Percentiles rank a stretch among this genome's conserved stretches.
Evolutionary conservation across 2,797 vertebrate genomes (phyloP).

Genomic region (Myripristis jacobus): DNA sequence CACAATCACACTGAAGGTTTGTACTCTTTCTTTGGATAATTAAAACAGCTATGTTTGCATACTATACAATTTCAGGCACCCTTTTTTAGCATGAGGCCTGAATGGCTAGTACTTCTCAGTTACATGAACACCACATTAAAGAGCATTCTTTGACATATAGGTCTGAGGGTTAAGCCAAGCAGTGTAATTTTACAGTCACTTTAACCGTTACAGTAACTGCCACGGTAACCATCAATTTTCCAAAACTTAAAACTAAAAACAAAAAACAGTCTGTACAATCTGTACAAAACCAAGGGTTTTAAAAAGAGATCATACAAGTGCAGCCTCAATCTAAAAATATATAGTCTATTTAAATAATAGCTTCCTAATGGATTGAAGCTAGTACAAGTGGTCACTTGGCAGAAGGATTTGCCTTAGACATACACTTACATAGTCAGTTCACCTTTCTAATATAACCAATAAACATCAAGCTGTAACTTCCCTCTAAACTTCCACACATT

Average conservation of each 20-base stretch:
- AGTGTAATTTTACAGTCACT: conserved; percentile 1
- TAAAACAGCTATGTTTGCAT: not conserved
- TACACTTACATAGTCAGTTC: conserved; percentile 32
- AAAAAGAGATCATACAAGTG: conserved; percentile 65
- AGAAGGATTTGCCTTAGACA: conserved; percentile 21
- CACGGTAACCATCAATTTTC: conserved; percentile 39
- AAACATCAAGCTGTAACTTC: conserved; percentile 16
- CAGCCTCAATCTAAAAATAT: conserved; percentile 65
- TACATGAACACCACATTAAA: conserved; percentile 27
- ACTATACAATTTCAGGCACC: not conserved
- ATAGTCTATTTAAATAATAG: conserved; percentile 67
- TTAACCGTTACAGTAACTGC: conserved; percentile 32
- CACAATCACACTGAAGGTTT: not conserved
- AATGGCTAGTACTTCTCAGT: not conserved
- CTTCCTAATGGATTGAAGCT: not conserved
- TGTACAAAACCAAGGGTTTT: conserved; percentile 57
- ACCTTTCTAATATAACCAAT: conserved; percentile 25
- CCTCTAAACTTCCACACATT: not conserved
- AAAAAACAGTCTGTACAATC: conserved; percentile 4
- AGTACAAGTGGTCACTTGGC: conserved; percentile 41
- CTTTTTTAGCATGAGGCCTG: not conserved
- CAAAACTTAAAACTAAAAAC: conserved; percentile 41
- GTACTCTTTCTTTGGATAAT: too few relatives aligned
- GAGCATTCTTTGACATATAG: conserved; percentile 7
- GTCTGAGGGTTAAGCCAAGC: conserved; percentile 3